Evolutionary conservation across 2,888 invertebrate genomes (phyloP), one percentile per base, ranked within the genome.

Genomic region (Tiliacea citrago): DNA sequence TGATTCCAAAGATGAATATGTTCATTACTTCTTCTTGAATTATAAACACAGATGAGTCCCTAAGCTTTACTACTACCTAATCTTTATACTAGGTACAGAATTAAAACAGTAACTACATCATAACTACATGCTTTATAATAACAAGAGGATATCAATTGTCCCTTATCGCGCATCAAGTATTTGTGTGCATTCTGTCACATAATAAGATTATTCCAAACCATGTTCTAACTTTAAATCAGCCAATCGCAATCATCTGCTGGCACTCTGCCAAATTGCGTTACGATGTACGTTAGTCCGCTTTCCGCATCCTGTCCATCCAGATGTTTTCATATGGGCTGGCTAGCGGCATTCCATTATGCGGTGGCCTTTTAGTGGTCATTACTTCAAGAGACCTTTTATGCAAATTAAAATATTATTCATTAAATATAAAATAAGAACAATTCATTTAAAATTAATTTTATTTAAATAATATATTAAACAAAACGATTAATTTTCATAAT

Each of bases 181-280:
- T 8, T 61, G 47, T 24, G 29, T 18, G 29, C 53, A 9, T 13
- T 67, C 16, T 49, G 55, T 62, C 70, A 61, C 42, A 55, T 78
- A 42, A 39, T 45, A 49, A 62, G 79, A 62, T 78, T 70, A 76
- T 76, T 70, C 76, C 21, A 69, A 78, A 61, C 39, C 70, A 76
- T 55, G 78, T 62, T 16, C 49, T 49, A 42, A 72, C 12, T 65
- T 77, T 53, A 73, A 79, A 72, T 79, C 77, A 60, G 51, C 45
- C 47, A 65, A 65, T 72, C 18, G 45, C 58, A 42, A 66, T 77
- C n/a, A 58, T 77, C 63, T 42, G 7, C 18, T 77, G 77, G 77
- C 73, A 49, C 29, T 47, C 12, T 2, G 60, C 77, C 77, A 72
- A 79, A 78, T 79, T 72, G 24, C 58, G 53, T 53, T 65, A 65